phyloP scores from a whole-genome alignment of 2,113 vertebrate genomes.

The Oenanthe melanoleuca region DNA sequence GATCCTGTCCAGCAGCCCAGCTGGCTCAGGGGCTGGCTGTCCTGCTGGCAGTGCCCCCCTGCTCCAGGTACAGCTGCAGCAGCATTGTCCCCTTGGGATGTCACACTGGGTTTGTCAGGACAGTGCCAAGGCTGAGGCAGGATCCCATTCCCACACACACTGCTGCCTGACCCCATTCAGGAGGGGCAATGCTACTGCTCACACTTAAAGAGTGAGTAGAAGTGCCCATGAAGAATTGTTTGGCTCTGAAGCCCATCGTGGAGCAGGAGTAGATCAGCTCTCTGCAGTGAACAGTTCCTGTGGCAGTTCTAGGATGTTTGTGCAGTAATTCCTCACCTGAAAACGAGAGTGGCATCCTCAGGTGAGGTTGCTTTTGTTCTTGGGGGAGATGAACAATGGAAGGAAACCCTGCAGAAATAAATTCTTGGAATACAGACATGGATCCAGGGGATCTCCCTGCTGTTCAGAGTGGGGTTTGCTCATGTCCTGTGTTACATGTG shows the following conservation, averaged over 20 bases:
- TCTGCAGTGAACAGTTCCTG: not conserved
- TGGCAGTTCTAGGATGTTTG: not conserved
- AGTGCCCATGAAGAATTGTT: not conserved
- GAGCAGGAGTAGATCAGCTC: not conserved
- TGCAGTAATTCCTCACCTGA: not conserved
- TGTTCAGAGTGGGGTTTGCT: not conserved
- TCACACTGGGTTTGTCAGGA: not conserved
- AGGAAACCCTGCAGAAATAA: not conserved
- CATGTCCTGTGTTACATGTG: accelerated
- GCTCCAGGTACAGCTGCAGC: not conserved
- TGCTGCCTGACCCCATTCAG: not conserved
- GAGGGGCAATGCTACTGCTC: not conserved
- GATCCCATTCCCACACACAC: too few relatives aligned
- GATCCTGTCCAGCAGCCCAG: not conserved
- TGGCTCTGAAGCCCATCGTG: not conserved
- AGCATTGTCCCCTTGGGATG: not conserved
- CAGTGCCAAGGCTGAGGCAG: not conserved
- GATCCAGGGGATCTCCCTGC: not conserved
- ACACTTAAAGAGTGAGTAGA: not conserved
- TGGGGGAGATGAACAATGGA: not conserved
- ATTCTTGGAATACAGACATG: not conserved
- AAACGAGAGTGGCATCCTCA: not conserved
- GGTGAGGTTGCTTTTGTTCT: not conserved
- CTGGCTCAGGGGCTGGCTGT: not conserved
- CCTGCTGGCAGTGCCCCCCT: not conserved